phyloP scores from a whole-genome alignment of 1,140 invertebrate genomes.

The Micrasema minimum region DNA sequence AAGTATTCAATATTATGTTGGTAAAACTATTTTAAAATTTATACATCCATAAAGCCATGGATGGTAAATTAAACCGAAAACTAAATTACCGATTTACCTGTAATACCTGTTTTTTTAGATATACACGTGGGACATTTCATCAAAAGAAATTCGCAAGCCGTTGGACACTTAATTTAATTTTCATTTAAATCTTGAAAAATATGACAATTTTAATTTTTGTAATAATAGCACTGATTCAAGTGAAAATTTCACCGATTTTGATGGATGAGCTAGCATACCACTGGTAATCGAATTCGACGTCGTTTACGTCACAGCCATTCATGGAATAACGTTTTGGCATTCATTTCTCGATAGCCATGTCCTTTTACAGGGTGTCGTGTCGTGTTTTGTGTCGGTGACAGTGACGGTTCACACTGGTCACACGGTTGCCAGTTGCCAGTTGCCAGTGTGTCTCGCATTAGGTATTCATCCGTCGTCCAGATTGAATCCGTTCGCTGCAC shows the following conservation, averaged over 20 bases:
- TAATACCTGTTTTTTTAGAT: too few species aligned
- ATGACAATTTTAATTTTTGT: too few species aligned
- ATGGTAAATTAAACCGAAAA: neutral
- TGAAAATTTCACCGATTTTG: too few species aligned
- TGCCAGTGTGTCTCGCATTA: conserved; percentile 32
- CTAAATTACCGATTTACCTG: too few species aligned
- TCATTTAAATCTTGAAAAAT: too few species aligned
- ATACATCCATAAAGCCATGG: neutral
- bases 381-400: conserved; percentile 17
- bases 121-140: too few species aligned
- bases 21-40: neutral
- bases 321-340: conserved; percentile 47
- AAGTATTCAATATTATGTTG: neutral
- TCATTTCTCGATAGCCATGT: conserved; percentile 41
- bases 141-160: too few species aligned
- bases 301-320: conserved; percentile 34
- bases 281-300: neutral
- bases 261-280: conserved; percentile 13
- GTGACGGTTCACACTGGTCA: conserved; percentile 42
- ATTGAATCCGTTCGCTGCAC: conserved; percentile 31
- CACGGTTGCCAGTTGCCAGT: conserved; percentile 50
- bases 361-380: conserved; percentile 49
- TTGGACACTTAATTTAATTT: too few species aligned
- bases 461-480: conserved; percentile 39
- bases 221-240: too few species aligned